Base-by-base conservation (phyloP, 2,113 vertebrate species). In the Macrotus californicus region DNA sequence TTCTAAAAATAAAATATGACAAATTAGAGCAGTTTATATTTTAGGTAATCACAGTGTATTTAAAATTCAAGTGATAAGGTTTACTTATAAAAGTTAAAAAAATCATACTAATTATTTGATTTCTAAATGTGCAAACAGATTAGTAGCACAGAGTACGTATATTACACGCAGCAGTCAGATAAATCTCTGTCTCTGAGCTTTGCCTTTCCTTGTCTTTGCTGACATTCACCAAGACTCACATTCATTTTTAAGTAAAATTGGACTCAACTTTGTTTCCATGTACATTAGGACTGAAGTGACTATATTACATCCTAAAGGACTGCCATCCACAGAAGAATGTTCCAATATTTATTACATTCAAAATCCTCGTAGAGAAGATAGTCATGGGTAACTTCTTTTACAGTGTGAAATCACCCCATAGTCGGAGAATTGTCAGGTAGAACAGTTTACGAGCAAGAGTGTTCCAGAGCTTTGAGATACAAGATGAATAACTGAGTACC, bases 1-100 rank as follows among this genome's bases (percentile, higher is more conserved):
- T 94, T 79, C 87, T 94, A 86, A 96, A 96, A 82, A 93, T 94
- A 95, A 96, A 91, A 89, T 69, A n/a, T 11, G 24, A 86, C 15
- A 91, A 75, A 69, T 31, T 79, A 88, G 43, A 94, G 31, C 7
- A 87, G 43, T 91, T 95, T 87, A n/a, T 86, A 82, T 89, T 94
- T 97, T 18, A 31, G 52, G 52, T n/a, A 91, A 70, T 89, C 54
- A 75, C 29, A 52, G 12, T 67, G 21, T 91, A 43, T 56, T 96
- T 94, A 92, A 76, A 90, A 96, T 52, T 81, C 76, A 93, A 94
- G 56, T 19, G 34, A 66, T 59, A 75, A 7, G 34, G 12, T 91
- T 93, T 70, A 8, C 87, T 92, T 89, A 83, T 87, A 76, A 92
- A 94, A 79, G 15, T 21, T 72, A 52, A 48, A 86, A 48, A 8